Base-by-base conservation (phyloP, 2,113 vertebrate species). In the Shinisaurus crocodilurus region DNA sequence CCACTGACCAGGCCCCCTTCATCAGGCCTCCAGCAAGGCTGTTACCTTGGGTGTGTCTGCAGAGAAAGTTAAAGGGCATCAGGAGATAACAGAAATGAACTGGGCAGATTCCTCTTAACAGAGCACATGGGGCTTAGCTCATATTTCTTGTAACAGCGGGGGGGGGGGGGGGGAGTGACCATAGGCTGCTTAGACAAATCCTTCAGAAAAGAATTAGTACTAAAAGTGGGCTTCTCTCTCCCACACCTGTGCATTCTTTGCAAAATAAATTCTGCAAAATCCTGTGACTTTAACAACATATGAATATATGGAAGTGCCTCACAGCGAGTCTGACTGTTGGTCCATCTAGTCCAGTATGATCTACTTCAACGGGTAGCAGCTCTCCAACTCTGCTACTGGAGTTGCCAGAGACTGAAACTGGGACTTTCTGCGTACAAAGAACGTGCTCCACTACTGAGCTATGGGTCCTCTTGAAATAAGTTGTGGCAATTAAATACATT, bases 1-100 rank as follows among this genome's bases (percentile, higher is more conserved):
- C 99, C 88, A 99, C 98, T 40, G 99, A 99, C 83, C 99, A 96
- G n/a, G 99, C 99, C 91, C 99, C 99, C 90, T 99, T 99, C 92
- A 99, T 96, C 0, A 99, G 96, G 34, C 98, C 99, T 95, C 98
- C 99, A 50, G 99, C 98, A 95, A 99, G 98, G 96, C 99, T 98
- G 94, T 97, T 96, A 75, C 95, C 96, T 0, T 96, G 96, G 27
- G 96, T 95, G 80, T 96, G 96, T 86, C 98, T 98, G 91, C 5
- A 81, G 86, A 94, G 74, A 92, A 91, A 83, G 90, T 70, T 23
- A 95, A 85, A 75, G 84, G 85, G 63, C 34, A 70, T 43, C 85
- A 91, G 13, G 8, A 93, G 91, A 90, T 60, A 40, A 67, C 89
- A 67, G 25, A 1, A 6, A 57, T 9, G 82, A 13, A 57, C 82